Base-by-base conservation (phyloP, 2,113 vertebrate genomes). In the Sakesphorus luctuosus region DNA sequence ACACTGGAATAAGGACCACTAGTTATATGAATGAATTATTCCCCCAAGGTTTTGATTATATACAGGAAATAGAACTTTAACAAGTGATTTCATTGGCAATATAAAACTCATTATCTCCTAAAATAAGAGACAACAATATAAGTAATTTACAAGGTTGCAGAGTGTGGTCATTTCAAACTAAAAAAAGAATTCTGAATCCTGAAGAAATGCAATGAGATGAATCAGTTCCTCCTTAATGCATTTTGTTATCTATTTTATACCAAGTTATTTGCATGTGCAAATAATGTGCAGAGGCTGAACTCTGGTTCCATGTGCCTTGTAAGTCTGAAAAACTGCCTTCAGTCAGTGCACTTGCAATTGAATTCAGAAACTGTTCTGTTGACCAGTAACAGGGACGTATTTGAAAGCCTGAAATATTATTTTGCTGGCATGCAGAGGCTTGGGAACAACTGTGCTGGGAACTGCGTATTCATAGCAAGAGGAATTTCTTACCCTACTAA, bases 31-130 rank as follows among this genome's bases (percentile, higher is more conserved):
- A 75, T 52, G 18, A 78, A 35, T 85, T 61, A 80, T 83, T 80
- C 49, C 84, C 31, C 67, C 10, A 35, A 8, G 29, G 84, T 29
- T 90, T 76, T 55, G 52, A 61, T 83, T 62, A 79, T 50, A 58
- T 36, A 71, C 14, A 59, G 80, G 91, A 97, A 96, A 93, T 43
- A 77, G 81, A 61, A 72, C 91, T 95, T 92, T 91, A 92, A 91
- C 84, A 82, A 91, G 55, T 82, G 50, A 84, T 93, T 95, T 86
- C 33, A 47, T 18, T 84, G 72, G 69, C 43, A 73, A 59, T 81
- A 84, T 55, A 91, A 82, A 92, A 66, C 46, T 66, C 71, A 78
- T 33, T 95, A 65, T 90, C 50, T 86, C 44, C 36, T n/a, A 1
- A 91, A 87, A 75, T 85, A 92, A 92, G 49, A 28, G 52, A 18